Conservation (phyloP, 2,797 vertebrate genomes). For the Anolis apletophallus region DNA sequence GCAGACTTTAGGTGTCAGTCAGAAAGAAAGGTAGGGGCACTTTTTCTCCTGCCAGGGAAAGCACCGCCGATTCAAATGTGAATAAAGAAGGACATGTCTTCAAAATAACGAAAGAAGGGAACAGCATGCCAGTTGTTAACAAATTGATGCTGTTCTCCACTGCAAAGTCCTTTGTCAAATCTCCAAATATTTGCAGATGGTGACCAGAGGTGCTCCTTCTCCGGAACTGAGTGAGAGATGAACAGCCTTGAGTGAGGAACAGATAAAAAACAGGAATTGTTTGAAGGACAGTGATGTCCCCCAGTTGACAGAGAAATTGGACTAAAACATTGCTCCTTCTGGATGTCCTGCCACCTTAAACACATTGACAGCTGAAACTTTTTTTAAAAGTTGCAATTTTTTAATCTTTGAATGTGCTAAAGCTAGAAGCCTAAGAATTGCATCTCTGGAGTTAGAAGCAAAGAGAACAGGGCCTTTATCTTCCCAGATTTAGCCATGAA, state of each 20-base stretch:
- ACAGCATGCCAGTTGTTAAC: slow-evolving; percentile 78
- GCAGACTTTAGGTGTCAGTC: slow-evolving; percentile 50
- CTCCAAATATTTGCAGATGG: slow-evolving; percentile 78
- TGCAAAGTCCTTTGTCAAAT: slow-evolving; percentile 77
- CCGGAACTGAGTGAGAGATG: slow-evolving; percentile 72
- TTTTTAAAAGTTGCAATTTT: slow-evolving; percentile 66
- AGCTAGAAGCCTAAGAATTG: neutral
- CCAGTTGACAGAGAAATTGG: neutral
- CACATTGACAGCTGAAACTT: neutral
- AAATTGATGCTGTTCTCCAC: slow-evolving; percentile 77
- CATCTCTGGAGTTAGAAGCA: neutral
- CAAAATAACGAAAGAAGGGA: slow-evolving; percentile 65
- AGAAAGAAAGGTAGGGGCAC: neutral
- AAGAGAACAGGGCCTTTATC: neutral
- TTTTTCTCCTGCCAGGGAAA: neutral
- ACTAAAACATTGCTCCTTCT: slow-evolving; percentile 46
- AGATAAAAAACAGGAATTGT: slow-evolving; percentile 46
- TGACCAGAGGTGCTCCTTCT: slow-evolving; percentile 64
- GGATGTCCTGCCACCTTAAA: slow-evolving; percentile 63
- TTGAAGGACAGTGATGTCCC: slow-evolving; percentile 30
- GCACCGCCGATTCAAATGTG: slow-evolving; percentile 24
- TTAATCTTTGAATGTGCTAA: slow-evolving; percentile 36
- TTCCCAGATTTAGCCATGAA: neutral
- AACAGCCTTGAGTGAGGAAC: slow-evolving; percentile 59
- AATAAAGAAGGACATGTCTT: slow-evolving; percentile 45